Evolutionary conservation across 1,140 invertebrate genomes (phyloP), one percentile per base, ranked within the genome.

Genomic region (Drosophila pandora): DNA sequence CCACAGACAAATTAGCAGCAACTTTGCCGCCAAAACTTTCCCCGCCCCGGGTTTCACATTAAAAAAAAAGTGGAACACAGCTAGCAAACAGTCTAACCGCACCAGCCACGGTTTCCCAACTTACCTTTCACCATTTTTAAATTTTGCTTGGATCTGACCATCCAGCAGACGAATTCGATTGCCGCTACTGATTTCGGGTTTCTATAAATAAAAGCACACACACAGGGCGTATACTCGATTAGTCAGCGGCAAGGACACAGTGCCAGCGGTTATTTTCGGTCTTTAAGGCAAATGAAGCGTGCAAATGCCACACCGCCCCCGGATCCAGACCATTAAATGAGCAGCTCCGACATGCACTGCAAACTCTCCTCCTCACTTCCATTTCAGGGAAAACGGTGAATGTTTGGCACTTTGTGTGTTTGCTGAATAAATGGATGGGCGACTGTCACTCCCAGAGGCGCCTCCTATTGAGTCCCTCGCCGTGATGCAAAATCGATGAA

Each of bases 221-320:
- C 69, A 78, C 65, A 39, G 74, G 73, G 82, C 82, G 82, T 85
- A 78, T 75, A 65, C 82, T 82, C 62, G 78, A 87, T 81, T 70
- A 69, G 62, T 58, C 60, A n/a, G 25, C 45, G 39, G 50, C 49
- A 64, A 65, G 58, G 77, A 39, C 56, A 73, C 34, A 37, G 2
- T 10, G 34, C 77, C 47, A 28, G 57, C 65, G 82, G 78, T 67
- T 87, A 85, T 87, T 87, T 87, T 88, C 64, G 78, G 64, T 79
- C 78, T 88, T 87, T 87, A 81, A 88, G 84, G 65, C 82, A 82
- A 87, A 87, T 87, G 82, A 87, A 87, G 82, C 82, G 83, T 87
- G 78, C 78, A 77, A 87, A 88, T 88, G 82, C 78, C 82, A 75
- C 59, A 87, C 78, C 78, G 82, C 81, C 81, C 81, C 43, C 17